A percentile compares a stretch with the other conserved stretches of the same genome.
Conservation (phyloP, 2,113 vertebrate genomes). For the Bubalus kerabau region DNA sequence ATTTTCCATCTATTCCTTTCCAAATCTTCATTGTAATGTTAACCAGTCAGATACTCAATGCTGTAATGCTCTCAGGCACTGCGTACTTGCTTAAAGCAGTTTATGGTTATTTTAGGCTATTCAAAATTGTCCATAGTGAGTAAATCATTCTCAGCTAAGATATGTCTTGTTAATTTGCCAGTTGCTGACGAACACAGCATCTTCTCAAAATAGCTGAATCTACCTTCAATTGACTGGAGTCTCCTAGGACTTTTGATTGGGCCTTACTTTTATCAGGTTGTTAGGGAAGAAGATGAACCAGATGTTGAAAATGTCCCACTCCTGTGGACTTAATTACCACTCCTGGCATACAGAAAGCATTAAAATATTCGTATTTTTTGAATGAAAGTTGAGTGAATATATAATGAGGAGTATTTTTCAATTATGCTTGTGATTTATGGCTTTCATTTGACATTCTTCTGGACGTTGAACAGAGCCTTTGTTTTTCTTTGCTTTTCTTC, state of each 20-base stretch:
- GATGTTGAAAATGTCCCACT: not conserved
- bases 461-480: not conserved
- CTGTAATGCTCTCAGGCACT: not conserved
- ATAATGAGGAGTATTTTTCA: not conserved
- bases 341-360: not conserved
- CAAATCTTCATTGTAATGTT: not conserved
- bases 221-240: not conserved
- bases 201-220: slow-evolving; percentile 15
- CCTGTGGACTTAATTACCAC: not conserved
- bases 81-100: not conserved
- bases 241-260: not conserved
- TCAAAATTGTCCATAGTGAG: not conserved
- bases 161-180: not conserved
- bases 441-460: not conserved
- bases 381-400: not conserved
- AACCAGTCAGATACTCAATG: not conserved
- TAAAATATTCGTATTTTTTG: not conserved
- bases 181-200: not conserved
- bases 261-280: not conserved
- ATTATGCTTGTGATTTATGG: not conserved
- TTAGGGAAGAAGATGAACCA: not conserved
- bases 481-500: not conserved
- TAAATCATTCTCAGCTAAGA: not conserved
- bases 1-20: slow-evolving; percentile 9
- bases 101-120: not conserved